A percentile compares a stretch with the other conserved stretches of the same genome.
Evolutionary conservation across 2,113 vertebrate genomes (phyloP).

Genomic region (Chrysochloris asiatica): DNA sequence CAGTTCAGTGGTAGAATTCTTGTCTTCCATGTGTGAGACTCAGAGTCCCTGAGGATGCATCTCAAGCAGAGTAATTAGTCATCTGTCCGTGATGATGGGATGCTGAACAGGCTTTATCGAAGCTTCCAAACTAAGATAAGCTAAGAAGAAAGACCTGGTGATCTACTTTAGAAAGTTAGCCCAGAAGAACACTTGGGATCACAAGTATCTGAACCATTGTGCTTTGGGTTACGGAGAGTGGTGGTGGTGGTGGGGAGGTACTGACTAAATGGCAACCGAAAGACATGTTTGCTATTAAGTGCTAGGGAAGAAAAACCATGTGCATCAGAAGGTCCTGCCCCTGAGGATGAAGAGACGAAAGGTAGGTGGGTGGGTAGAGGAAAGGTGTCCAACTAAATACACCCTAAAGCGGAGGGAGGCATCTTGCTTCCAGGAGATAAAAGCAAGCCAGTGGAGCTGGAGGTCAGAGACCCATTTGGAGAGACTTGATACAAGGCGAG

Average conservation of each 20-base stretch:
- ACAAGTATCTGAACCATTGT: background rate
- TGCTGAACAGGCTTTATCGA: background rate
- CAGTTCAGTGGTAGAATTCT: background rate
- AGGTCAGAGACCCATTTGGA: background rate
- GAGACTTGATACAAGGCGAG: background rate
- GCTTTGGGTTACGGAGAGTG: background rate
- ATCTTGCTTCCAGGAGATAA: background rate
- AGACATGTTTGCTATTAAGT: background rate
- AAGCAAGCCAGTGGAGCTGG: background rate
- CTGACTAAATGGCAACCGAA: background rate
- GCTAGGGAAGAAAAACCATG: background rate
- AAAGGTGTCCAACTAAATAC: background rate
- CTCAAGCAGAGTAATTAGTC: background rate
- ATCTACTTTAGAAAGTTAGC: background rate
- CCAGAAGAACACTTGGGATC: background rate
- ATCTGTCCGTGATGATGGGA: background rate
- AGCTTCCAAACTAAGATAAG: background rate
- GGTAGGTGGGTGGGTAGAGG: background rate
- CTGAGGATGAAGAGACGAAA: background rate
- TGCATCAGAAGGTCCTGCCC: background rate
- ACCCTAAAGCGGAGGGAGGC: background rate
- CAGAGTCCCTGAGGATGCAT: background rate
- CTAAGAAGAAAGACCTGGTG: background rate
- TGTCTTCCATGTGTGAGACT: background rate
- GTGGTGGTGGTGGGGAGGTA: background rate